phyloP scores from a whole-genome alignment of 2,797 vertebrate genomes.

The Parauchenoglanis punctatus region DNA sequence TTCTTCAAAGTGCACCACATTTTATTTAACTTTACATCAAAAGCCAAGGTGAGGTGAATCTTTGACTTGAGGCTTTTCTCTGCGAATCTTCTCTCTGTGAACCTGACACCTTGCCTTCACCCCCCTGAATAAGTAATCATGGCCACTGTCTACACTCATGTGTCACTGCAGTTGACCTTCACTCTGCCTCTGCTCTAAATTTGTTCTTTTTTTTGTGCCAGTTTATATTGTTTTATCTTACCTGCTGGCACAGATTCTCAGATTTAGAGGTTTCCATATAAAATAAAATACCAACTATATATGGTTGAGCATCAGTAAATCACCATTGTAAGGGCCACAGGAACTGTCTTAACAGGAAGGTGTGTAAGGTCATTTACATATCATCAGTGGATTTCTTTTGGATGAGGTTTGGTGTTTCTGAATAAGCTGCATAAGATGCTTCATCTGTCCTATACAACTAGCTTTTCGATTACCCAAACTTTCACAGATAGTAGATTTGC shows the following conservation, averaged over 20 bases:
- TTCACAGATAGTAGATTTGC: neutral
- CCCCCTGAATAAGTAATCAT: constrained; percentile 27
- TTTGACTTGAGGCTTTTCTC: constrained; percentile 3
- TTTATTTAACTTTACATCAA: constrained; percentile 36
- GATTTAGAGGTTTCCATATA: neutral
- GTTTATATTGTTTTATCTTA: constrained; percentile 8
- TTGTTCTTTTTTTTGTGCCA: neutral
- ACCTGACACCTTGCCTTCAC: constrained; percentile 26
- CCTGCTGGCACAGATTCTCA: constrained; percentile 11
- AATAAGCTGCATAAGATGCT: neutral
- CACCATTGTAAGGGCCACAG: neutral
- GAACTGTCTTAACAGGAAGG: neutral
- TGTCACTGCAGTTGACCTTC: constrained; percentile 27
- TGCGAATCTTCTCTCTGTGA: neutral
- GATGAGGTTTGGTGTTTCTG: neutral
- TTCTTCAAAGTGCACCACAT: constrained; percentile 6
- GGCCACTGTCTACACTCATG: constrained; percentile 9
- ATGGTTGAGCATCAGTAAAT: neutral
- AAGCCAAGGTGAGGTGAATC: constrained; percentile 30
- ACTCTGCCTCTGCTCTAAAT: neutral
- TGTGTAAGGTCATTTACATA: too few relatives aligned
- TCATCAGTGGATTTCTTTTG: neutral
- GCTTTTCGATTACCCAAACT: neutral
- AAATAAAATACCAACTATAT: neutral
- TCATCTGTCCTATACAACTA: neutral